A percentile compares a stretch with the other conserved stretches of the same genome.
Evolutionary conservation across 1,140 invertebrate species (phyloP).

Genomic region (Hylaeus anthracinus): DNA sequence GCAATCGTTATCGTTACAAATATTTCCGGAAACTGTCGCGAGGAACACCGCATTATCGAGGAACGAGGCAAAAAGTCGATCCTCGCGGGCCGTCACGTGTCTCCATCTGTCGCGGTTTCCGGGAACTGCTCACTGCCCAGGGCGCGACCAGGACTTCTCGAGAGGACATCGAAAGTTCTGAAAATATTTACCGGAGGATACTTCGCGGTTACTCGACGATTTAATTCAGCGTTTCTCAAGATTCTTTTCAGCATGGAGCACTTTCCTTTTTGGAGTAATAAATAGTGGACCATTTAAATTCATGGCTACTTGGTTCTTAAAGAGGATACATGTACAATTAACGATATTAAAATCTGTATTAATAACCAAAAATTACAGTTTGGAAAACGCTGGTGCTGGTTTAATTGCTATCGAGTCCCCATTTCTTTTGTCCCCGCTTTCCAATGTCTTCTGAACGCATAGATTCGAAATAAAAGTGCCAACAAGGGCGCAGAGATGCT

Average conservation of each 20-base stretch:
- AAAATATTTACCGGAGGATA: slow-evolving; percentile 1
- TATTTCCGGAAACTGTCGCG: neutral
- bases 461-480: too few relatives aligned
- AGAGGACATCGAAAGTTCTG: neutral
- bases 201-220: neutral
- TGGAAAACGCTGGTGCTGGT: too few relatives aligned
- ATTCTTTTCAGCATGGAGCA: too few relatives aligned
- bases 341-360: too few relatives aligned
- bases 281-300: too few relatives aligned
- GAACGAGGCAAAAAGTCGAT: neutral
- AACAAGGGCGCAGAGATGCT: neutral
- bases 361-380: too few relatives aligned
- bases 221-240: neutral
- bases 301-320: too few relatives aligned
- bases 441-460: too few relatives aligned
- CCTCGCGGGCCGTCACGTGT: neutral
- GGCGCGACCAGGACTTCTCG: neutral
- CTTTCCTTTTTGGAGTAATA: too few relatives aligned
- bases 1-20: neutral
- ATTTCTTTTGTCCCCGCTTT: too few relatives aligned
- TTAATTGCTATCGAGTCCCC: too few relatives aligned
- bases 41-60: neutral
- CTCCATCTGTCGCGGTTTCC: slow-evolving; percentile 34
- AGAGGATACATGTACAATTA: too few relatives aligned
- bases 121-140: slow-evolving; percentile 8